Evolutionary conservation across 2,888 invertebrate genomes (phyloP).

Genomic region (Lasioglossum leucozonium): DNA sequence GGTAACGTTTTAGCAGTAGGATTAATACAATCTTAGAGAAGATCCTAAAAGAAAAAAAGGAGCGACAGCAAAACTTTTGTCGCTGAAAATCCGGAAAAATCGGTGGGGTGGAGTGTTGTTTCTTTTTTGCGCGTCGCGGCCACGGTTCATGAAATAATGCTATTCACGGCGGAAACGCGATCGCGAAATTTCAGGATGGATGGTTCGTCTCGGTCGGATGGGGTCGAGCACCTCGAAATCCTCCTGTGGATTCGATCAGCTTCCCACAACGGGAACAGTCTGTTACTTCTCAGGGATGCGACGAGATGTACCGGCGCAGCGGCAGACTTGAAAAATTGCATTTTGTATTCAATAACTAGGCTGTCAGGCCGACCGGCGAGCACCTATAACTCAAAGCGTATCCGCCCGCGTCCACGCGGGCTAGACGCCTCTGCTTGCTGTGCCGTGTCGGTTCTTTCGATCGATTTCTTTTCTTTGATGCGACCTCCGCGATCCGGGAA

Average conservation of each 20-base stretch:
- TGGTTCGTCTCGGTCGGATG: constrained; percentile 32
- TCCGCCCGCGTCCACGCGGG: constrained; percentile 60
- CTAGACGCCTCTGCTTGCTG: constrained; percentile 33
- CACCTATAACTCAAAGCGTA: constrained; percentile 75
- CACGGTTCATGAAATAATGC: constrained; percentile 56
- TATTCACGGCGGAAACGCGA: constrained; percentile 52
- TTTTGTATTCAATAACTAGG: constrained; percentile 80
- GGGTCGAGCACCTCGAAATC: constrained; percentile 55
- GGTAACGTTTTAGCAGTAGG: no score
- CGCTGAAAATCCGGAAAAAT: not conserved
- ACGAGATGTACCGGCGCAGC: constrained; percentile 46
- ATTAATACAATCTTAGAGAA: no score
- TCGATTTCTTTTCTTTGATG: constrained; percentile 60
- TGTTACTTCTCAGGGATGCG: constrained; percentile 45
- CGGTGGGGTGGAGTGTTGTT: no score
- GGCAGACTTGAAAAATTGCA: constrained; percentile 77
- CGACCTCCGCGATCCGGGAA: constrained; percentile 29
- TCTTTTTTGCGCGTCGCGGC: not conserved
- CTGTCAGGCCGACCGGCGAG: constrained; percentile 74
- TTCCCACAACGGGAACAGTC: constrained; percentile 39
- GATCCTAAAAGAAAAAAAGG: not conserved
- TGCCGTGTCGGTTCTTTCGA: constrained; percentile 48
- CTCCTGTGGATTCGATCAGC: constrained; percentile 65
- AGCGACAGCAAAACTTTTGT: not conserved
- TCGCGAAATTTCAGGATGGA: constrained; percentile 61